Base-by-base conservation (phyloP, 2,113 vertebrate species). In the Ageneiosus marmoratus region DNA sequence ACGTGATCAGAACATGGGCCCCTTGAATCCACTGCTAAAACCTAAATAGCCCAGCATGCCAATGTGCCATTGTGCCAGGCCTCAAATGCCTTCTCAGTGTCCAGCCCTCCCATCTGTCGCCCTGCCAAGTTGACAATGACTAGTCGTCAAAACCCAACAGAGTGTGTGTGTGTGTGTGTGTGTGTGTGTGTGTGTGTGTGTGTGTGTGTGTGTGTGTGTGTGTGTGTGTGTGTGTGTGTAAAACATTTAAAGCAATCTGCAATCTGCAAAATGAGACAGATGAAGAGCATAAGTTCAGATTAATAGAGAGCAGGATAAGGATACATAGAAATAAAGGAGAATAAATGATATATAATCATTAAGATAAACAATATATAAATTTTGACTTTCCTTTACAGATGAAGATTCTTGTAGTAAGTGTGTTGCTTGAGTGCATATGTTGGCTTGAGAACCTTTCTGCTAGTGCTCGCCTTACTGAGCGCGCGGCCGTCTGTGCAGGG, bases 31-130 rank as follows among this genome's bases (percentile, higher is more conserved):
- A 27, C 15, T 46, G 76, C 86, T 89, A 73, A 70, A 56, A 81
- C 77, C 82, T 87, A 84, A 88, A 80, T 86, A 72, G 75, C 70
- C 53, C 73, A 58, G 70, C 24, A 73, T 34, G 13, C 65, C 58
- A 81, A 84, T 85, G 79, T 83, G 81, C 79, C 67, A 84, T 86
- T 85, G 84, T 86, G 81, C 81, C 86, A 83, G 48, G 2, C 34
- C 58, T 11, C 50, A 60, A 76, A 67, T 70, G 48, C n/a, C 58
- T 53, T 63, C 22, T 65, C 69, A 41, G 55, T 69, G 79, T 48
- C 62, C 53, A 58, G 34, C 27, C 74, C 56, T 83, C 77, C 86
- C 80, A 56, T 65, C 41, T 37, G 41, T 60, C 15, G 5, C 56
- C 77, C 67, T 69, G 29, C 80, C 79, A 84, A 83, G 51, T 74